phyloP scores from a whole-genome alignment of 2,888 invertebrate species.

The Sarcophaga rosellei region DNA sequence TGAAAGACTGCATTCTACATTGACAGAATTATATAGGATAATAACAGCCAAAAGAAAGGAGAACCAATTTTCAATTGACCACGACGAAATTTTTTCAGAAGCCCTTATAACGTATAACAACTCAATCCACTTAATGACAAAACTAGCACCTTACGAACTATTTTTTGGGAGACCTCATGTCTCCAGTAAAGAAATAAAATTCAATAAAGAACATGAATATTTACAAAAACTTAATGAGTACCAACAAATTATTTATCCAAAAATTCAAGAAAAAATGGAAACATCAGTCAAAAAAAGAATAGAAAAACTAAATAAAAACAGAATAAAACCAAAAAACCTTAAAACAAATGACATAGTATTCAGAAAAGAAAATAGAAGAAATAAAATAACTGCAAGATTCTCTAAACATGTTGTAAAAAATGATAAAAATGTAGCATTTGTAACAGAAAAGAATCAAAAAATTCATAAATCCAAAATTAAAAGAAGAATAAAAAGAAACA shows the following conservation, averaged over 20 bases:
- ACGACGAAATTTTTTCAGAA: slow-evolving; percentile 47
- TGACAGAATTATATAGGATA: slow-evolving; percentile 12
- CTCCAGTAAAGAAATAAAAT: slow-evolving; percentile 13
- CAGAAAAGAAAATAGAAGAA: too few relatives aligned
- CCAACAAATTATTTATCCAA: not conserved
- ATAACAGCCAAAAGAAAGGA: slow-evolving; percentile 9
- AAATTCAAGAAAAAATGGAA: too few relatives aligned
- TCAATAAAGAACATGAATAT: not conserved
- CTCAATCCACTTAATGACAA: slow-evolving; percentile 48
- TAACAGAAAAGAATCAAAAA: too few relatives aligned
- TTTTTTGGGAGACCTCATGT: slow-evolving; percentile 33
- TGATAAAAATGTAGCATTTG: too few relatives aligned
- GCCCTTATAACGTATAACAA: slow-evolving; percentile 56
- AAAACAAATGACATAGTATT: too few relatives aligned
- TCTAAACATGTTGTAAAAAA: too few relatives aligned
- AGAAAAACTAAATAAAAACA: too few relatives aligned
- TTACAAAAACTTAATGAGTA: not conserved
- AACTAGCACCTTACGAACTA: slow-evolving; percentile 50
- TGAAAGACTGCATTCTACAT: slow-evolving; percentile 25
- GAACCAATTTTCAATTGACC: slow-evolving; percentile 2
- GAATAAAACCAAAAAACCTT: too few relatives aligned
- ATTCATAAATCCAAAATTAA: too few relatives aligned
- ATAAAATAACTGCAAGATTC: too few relatives aligned
- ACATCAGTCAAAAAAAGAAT: too few relatives aligned
- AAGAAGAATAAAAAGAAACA: too few relatives aligned